These are phyloP conservation scores for Temnopleurus reevesii DNA, from an alignment of 53 echinoderm and acorn worm genomes.

Conservation along the genomic window DNA sequence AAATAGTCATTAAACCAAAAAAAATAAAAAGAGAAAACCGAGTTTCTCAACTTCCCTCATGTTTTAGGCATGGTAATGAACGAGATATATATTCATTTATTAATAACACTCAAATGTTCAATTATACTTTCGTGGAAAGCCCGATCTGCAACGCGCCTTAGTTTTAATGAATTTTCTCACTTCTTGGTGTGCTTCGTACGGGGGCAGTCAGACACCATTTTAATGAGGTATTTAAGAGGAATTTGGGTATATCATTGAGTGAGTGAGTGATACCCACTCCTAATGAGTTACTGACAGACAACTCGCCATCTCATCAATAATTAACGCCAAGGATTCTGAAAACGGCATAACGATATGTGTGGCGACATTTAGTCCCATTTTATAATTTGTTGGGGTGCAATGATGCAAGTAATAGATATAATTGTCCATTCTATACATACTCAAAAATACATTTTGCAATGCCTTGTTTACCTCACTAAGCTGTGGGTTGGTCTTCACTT, in stretches of 20 bases:
- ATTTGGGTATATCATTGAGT: constrained; percentile 7
- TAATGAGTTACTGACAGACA: neutral
- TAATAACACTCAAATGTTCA: constrained; percentile 57
- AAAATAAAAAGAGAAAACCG: neutral
- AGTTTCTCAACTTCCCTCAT: neutral
- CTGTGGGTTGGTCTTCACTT: too few species aligned
- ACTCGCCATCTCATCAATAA: neutral
- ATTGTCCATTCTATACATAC: too few species aligned
- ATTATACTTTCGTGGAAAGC: neutral
- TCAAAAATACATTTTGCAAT: too few species aligned
- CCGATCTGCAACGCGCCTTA: neutral
- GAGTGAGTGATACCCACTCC: neutral
- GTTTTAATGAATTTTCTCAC: constrained; percentile 55
- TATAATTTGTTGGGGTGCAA: too few species aligned
- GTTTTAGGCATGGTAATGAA: neutral
- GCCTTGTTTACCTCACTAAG: too few species aligned
- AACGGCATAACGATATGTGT: too few species aligned
- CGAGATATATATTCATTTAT: constrained; percentile 44
- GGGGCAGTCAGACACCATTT: constrained; percentile 29
- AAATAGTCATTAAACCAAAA: neutral
- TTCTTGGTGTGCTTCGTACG: constrained; percentile 40
- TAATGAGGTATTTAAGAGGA: constrained; percentile 47
- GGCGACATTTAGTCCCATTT: too few species aligned
- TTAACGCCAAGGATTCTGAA: neutral
- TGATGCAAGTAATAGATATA: too few species aligned